Base-by-base conservation (phyloP, 2,113 vertebrate genomes). In the Sinocyclocheilus grahami region DNA sequence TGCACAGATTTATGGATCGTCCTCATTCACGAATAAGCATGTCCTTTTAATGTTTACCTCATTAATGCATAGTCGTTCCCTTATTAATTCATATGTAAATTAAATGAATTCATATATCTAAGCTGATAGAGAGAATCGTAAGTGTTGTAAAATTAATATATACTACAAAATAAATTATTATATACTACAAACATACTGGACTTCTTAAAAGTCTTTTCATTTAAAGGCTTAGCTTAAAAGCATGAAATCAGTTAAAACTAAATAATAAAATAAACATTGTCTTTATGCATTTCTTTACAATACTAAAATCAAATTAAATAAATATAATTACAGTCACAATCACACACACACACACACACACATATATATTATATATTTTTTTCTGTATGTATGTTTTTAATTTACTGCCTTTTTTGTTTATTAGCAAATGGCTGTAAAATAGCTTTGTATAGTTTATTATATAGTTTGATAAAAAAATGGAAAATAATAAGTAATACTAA, bases 31-130 rank as follows among this genome's bases (percentile, higher is more conserved):
- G 12, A 71, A 24, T 67, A 60, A n/a, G 46, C 39, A 22, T 83
- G 33, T 18, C 24, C n/a, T 71, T 77, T 86, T 75, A 55, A 16
- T 82, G 62, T 62, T 48, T 60, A 76, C 30, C 55, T 72, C 53
- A 80, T 87, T 74, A 60, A 84, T 85, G 67, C 46, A 2, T 65
- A 53, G 39, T 30, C 14, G 1, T 78, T 60, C 16, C 78, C 72
- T 67, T 74, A 77, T 65, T 48, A 72, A 27, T 76, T 83, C 69
- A 58, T 65, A 79, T 83, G 83, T 87, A 80, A 76, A 87, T 85
- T 22, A 86, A 88, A 48, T 65, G 18, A 72, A 74, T 53, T 27
- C 83, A 51, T 69, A 27, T 74, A 46, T 74, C 74, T 85, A 60
- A n/a, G 58, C 20, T 60, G 58, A 60, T 22, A 60, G 20, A 55